phyloP scores from a whole-genome alignment of 2,113 vertebrate species.

The Corapipo altera region DNA sequence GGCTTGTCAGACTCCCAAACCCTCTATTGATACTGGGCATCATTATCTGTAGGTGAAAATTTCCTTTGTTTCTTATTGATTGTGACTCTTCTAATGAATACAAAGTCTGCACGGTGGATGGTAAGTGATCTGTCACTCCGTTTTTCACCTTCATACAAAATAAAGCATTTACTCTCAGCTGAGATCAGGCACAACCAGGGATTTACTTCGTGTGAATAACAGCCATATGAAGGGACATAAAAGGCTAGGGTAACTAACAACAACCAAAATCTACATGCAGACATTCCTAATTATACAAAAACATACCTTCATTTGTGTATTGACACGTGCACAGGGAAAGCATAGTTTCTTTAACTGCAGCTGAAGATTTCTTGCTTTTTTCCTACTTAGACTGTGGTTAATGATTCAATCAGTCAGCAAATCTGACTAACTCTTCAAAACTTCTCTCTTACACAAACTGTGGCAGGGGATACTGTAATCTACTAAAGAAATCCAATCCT shows the following conservation, averaged over 20 bases:
- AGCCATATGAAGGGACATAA: background rate
- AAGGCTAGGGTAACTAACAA: background rate
- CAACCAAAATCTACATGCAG: background rate
- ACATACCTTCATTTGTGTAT: rapidly evolving
- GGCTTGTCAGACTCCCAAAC: background rate
- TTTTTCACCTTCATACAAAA: background rate
- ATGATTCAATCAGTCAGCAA: background rate
- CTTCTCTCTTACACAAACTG: background rate
- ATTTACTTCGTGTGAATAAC: background rate
- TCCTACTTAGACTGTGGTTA: background rate
- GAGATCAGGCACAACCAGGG: background rate
- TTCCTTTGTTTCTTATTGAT: conserved; percentile 28
- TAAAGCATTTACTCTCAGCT: background rate
- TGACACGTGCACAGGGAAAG: background rate
- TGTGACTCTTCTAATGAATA: background rate
- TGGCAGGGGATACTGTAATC: background rate
- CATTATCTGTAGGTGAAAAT: background rate
- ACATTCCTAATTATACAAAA: background rate
- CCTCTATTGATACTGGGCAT: background rate
- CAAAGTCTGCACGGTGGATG: background rate
- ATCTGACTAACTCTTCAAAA: background rate
- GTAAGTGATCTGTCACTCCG: background rate
- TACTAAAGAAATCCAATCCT: background rate
- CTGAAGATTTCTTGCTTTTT: background rate
- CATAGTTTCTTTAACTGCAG: background rate